Percentiles rank a stretch among this genome's conserved stretches.
Conservation (phyloP, 2,888 invertebrate genomes). For the Caenorhabditis doughertyi region DNA sequence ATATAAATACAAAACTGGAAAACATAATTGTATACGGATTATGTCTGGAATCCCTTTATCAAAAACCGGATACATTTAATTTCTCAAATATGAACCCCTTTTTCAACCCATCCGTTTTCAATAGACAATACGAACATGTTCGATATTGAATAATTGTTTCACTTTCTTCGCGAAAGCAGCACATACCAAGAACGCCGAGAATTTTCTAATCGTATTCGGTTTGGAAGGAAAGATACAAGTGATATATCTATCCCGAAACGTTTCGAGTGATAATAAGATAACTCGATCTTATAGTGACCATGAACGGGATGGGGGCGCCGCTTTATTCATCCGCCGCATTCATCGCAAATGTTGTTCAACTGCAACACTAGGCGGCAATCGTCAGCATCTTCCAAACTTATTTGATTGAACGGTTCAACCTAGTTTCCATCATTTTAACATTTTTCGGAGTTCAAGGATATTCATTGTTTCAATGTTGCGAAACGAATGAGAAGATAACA, state of each 20-base stretch:
- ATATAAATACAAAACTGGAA: no score
- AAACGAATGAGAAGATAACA: slow-evolving; percentile 5
- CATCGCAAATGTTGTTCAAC: no score
- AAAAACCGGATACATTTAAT: no score
- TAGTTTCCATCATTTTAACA: slow-evolving; percentile 64
- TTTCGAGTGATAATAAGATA: slow-evolving; percentile 61
- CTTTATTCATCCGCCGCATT: slow-evolving; percentile 45
- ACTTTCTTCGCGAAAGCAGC: slow-evolving; percentile 19
- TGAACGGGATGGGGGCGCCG: slow-evolving; percentile 45
- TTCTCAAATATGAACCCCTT: not conserved
- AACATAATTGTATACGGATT: no score
- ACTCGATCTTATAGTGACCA: slow-evolving; percentile 61
- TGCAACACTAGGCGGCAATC: slow-evolving; percentile 15
- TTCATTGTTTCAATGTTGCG: slow-evolving; percentile 47
- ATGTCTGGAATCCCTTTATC: no score
- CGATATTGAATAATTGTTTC: slow-evolving; percentile 23
- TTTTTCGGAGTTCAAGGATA: slow-evolving; percentile 56
- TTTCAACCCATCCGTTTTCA: not conserved
- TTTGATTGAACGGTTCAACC: slow-evolving; percentile 64
- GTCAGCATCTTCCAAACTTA: slow-evolving; percentile 52
- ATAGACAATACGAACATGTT: not conserved
- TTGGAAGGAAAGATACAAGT: slow-evolving; percentile 49
- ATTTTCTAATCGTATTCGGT: slow-evolving; percentile 36
- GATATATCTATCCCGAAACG: slow-evolving; percentile 57
- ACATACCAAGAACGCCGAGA: slow-evolving; percentile 45